These are phyloP conservation scores for Chrysaora quinquecirrha DNA, from an alignment of 30 jellyfish, hydroid and myxozoan genomes.

Conservation along the genomic window DNA sequence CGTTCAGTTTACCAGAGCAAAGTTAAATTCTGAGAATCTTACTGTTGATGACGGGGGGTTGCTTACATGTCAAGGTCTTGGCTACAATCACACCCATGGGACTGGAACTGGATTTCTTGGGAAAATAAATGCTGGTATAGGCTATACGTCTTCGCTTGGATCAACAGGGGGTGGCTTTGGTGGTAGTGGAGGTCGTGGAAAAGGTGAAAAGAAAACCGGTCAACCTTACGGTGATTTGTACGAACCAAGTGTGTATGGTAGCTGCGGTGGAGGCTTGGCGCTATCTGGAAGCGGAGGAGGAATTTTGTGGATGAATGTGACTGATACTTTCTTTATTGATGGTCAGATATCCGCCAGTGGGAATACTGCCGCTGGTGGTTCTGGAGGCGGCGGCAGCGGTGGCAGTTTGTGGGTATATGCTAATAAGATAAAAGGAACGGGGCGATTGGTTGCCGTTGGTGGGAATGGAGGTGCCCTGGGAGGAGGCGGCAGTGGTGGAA, in stretches of 20 bases:
- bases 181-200: slow-evolving; percentile 70
- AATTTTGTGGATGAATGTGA: slow-evolving; percentile 55
- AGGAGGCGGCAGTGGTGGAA: slow-evolving; percentile 75
- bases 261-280: slow-evolving; percentile 76
- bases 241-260: slow-evolving; percentile 60
- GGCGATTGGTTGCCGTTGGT: slow-evolving; percentile 46
- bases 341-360: slow-evolving; percentile 54
- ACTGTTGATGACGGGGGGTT: slow-evolving; percentile 73
- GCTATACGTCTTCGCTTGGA: slow-evolving; percentile 18
- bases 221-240: slow-evolving; percentile 65
- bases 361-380: slow-evolving; percentile 20
- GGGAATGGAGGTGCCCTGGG: slow-evolving; percentile 58
- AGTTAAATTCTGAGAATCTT: slow-evolving; percentile 38
- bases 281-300: slow-evolving; percentile 75
- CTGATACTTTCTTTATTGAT: slow-evolving; percentile 53
- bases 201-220: slow-evolving; percentile 33
- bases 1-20: slow-evolving; percentile 51
- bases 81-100: slow-evolving; percentile 62
- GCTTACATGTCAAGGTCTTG: slow-evolving; percentile 56
- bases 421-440: slow-evolving; percentile 56
- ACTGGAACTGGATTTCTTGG: slow-evolving; percentile 34
- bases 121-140: slow-evolving; percentile 41
- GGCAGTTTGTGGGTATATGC: slow-evolving; percentile 76
- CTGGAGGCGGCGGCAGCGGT: slow-evolving; percentile 77
- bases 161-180: slow-evolving; percentile 77